Evolutionary conservation across 2,888 invertebrate genomes (phyloP), one percentile per base, ranked within the genome.

Genomic region (Linnaemya tessellans): DNA sequence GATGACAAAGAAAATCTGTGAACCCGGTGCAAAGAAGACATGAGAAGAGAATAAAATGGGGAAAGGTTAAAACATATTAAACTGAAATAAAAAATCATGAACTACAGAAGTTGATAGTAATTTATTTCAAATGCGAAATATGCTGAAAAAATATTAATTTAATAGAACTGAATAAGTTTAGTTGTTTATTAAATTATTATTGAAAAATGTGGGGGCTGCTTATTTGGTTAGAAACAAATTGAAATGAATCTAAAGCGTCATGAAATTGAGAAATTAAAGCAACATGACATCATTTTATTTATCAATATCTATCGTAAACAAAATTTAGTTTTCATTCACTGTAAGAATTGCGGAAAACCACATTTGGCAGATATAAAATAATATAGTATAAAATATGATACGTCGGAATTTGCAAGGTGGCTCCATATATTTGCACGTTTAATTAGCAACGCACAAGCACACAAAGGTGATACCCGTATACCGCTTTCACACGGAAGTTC

Each of bases 1-100:
- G 67, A 83, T 68, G 78, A 74, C 49, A 71, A 78, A 38, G 46
- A 38, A 71, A 51, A 77, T 43, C 68, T 65, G 70, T 25, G 41
- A 67, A 60, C 64, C 58, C 20, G 35, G 46, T 18, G 56, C 15
- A 64, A 56, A 20, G 22, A 58, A 46, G 18, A n/a, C 15, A 20
- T 20, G 60, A 15, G n/a, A 65, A 77, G 15, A 77, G 20, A 43
- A 25, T 46, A 20, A n/a, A 67, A 18, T 8, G 58, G 7, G 18
- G 56, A 46, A 22, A 58, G n/a, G 35, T 49, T 56, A 65, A 58
- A 67, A 25, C 38, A 18, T 10, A 35, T 10, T 7, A 43, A 15
- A 38, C n/a, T 25, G 10, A 46, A 49, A 13, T 7, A 80, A 38
- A 78, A 78, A 15, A 51, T 10, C 43, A 62, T 60, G 1, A 9